Conservation (phyloP, 53 echinoderm and acorn worm species). For the Henricia sp. region DNA sequence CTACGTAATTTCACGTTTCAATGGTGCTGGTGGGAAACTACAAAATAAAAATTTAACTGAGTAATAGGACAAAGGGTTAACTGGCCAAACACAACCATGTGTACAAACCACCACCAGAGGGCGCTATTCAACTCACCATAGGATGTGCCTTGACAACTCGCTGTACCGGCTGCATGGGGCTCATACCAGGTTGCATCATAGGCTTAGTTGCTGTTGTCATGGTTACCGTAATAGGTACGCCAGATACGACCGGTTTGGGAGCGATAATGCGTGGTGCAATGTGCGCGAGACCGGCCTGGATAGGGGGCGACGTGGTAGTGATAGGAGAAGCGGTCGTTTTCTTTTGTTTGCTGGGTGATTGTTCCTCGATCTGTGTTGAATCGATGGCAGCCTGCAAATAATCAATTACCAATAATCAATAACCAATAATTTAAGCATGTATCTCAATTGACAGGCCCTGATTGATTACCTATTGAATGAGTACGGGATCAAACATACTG, state of each 20-base stretch:
- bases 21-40: too few relatives aligned
- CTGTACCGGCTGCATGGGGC: constrained; percentile 77
- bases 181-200: constrained; percentile 70
- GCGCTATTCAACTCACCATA: constrained; percentile 62
- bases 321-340: constrained; percentile 64
- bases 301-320: constrained; percentile 65
- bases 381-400: constrained; percentile 82
- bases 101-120: too few relatives aligned
- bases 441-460: too few relatives aligned
- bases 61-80: too few relatives aligned
- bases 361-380: constrained; percentile 73
- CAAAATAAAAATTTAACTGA: too few relatives aligned
- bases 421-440: too few relatives aligned
- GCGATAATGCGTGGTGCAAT: constrained; percentile 87
- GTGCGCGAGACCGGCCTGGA: constrained; percentile 57
- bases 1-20: too few relatives aligned
- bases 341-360: constrained; percentile 93
- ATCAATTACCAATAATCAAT: background rate
- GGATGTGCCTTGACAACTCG: constrained; percentile 66
- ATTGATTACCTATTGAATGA: too few relatives aligned
- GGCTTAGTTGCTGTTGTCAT: constrained; percentile 69
- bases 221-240: constrained; percentile 67
- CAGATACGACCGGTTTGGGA: constrained; percentile 79
- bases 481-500: too few relatives aligned
- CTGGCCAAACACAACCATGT: too few relatives aligned